These are phyloP conservation scores for Chaetodon trifascialis DNA, from an alignment of 2,113 vertebrate species.

Conservation along the genomic window DNA sequence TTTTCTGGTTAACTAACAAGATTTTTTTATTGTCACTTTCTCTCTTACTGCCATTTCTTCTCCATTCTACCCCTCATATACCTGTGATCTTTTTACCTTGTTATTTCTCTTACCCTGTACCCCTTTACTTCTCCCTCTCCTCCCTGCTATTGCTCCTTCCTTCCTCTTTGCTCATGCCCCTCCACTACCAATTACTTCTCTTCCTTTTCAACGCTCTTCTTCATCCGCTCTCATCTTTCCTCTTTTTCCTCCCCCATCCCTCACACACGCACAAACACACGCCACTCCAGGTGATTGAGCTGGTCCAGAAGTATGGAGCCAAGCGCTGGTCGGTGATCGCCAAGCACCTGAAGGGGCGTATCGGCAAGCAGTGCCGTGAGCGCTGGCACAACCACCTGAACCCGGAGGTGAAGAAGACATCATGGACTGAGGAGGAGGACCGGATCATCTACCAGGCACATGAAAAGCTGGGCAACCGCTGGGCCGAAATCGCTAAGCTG, in stretches of 20 bases:
- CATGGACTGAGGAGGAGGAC: conserved; percentile 99
- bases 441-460: conserved; percentile 99
- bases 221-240: conserved; percentile 38
- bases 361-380: conserved; percentile 99
- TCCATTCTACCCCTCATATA: conserved; percentile 12
- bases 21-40: conserved; percentile 30
- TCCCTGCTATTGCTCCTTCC: conserved; percentile 72
- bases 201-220: conserved; percentile 52
- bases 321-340: conserved; percentile 99
- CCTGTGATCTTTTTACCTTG: neutral
- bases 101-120: conserved; percentile 24
- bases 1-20: conserved; percentile 26
- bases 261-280: conserved; percentile 34
- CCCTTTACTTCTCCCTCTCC: conserved; percentile 63
- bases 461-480: conserved; percentile 99
- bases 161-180: conserved; percentile 62
- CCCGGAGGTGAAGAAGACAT: conserved; percentile 99
- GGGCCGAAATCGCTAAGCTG: conserved; percentile 99
- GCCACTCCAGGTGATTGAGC: conserved; percentile 93
- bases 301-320: conserved; percentile 99
- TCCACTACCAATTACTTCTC: conserved; percentile 48
- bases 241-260: neutral
- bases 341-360: conserved; percentile 98
- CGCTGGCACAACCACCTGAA: conserved; percentile 99
- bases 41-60: neutral